Evolutionary conservation across 2,113 vertebrate species (phyloP).

Genomic region (Aldabrachelys gigantea): DNA sequence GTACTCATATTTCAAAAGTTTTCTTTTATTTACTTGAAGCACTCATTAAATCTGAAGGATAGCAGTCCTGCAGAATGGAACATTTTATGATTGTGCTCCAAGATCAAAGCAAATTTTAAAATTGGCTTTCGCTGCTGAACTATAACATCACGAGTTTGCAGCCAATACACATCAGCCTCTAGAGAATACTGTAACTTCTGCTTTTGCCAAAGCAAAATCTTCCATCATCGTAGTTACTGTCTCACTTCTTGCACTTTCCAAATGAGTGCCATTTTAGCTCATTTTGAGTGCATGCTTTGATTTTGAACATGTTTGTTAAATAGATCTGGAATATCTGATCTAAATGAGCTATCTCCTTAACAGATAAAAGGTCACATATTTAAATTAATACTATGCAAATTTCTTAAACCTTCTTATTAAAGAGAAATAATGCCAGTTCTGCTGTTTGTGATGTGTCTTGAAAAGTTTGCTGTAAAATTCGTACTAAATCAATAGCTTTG

Average conservation of each 20-base stretch:
- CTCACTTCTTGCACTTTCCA: background rate
- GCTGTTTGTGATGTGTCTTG: background rate
- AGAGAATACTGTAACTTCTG: background rate
- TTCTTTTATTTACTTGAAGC: conserved; percentile 41
- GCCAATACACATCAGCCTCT: background rate
- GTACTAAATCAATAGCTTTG: background rate
- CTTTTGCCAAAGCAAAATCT: conserved; percentile 27
- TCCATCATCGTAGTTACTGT: background rate
- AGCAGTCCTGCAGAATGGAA: conserved; percentile 14
- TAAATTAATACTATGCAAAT: background rate
- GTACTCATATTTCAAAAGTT: conserved; percentile 47
- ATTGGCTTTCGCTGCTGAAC: background rate
- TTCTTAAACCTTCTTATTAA: background rate
- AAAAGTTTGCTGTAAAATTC: background rate
- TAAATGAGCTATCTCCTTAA: background rate
- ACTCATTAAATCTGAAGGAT: conserved; percentile 25
- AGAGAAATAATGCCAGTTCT: background rate
- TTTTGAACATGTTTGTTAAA: background rate
- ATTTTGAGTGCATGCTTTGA: background rate
- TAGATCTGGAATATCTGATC: conserved; percentile 9
- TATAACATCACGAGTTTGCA: background rate
- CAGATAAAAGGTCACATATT: background rate
- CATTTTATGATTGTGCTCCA: background rate
- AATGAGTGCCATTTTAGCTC: background rate
- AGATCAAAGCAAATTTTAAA: conserved; percentile 32